phyloP scores from a whole-genome alignment of 2,113 vertebrate species.

The Bos taurus region DNA sequence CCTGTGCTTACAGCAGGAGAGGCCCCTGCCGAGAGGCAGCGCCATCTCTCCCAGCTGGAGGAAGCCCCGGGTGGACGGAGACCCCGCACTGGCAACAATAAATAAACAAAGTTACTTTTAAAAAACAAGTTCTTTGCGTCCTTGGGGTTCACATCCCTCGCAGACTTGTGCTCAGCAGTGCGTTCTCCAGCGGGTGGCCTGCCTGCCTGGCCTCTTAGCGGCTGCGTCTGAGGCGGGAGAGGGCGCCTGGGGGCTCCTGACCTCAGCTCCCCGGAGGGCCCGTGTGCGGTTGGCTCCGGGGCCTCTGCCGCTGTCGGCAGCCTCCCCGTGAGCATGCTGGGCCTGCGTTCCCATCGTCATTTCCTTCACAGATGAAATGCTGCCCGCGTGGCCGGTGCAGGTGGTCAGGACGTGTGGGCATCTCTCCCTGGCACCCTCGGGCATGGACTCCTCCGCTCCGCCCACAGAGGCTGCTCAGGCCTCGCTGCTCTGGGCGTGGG shows the following conservation, averaged over 20 bases:
- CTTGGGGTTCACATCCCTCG: not conserved
- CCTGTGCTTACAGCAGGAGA: not conserved
- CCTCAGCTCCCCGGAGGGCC: not conserved
- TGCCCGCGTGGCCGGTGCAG: no score
- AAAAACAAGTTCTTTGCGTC: not conserved
- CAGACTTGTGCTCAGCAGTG: not conserved
- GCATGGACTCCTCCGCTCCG: not conserved
- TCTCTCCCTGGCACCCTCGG: not conserved
- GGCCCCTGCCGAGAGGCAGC: fast-evolving
- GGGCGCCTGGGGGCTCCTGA: not conserved
- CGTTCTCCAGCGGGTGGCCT: not conserved
- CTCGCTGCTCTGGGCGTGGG: not conserved
- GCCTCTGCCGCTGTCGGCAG: not conserved
- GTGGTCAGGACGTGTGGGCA: fast-evolving
- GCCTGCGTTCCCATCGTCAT: not conserved
- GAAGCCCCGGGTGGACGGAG: fast-evolving
- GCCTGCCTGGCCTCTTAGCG: not conserved
- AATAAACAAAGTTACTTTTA: not conserved
- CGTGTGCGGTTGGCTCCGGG: fast-evolving
- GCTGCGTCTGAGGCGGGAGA: not conserved
- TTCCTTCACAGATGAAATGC: not conserved
- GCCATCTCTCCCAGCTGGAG: fast-evolving
- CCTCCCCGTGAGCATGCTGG: not conserved
- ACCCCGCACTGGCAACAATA: not conserved
- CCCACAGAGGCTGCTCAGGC: not conserved